Conservation (phyloP, 2,797 vertebrate genomes). For the Heterohyrax brucei region DNA sequence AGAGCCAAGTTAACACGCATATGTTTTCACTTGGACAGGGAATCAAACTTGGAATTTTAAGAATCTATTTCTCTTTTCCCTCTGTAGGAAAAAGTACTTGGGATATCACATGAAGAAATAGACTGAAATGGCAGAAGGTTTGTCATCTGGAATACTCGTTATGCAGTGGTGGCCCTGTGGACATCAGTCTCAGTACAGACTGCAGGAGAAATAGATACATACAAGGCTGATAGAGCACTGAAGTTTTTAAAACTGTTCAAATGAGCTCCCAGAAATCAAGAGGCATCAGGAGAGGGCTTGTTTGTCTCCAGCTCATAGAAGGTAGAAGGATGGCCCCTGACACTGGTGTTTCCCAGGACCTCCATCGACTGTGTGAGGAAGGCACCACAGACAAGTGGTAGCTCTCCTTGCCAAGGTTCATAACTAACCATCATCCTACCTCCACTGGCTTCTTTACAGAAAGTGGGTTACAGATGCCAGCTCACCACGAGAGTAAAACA, state of each 20-base stretch:
- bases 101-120: slow-evolving; percentile 88
- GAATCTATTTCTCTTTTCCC: slow-evolving; percentile 55
- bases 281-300: not conserved
- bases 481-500: slow-evolving; percentile 55
- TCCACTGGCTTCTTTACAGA: not conserved
- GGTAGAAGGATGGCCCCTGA: not conserved
- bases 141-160: not conserved
- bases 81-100: slow-evolving; percentile 91
- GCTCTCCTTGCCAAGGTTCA: not conserved
- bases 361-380: not conserved
- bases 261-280: not conserved
- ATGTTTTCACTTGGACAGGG: slow-evolving; percentile 69
- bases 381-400: not conserved
- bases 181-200: not conserved
- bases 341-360: not conserved
- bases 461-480: not conserved
- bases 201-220: not conserved
- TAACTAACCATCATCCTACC: not conserved
- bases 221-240: not conserved
- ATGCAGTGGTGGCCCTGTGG: not conserved
- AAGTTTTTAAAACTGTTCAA: not conserved
- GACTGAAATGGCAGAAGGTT: slow-evolving; percentile 78
- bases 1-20: slow-evolving; percentile 34
- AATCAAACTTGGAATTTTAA: slow-evolving; percentile 73
- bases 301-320: not conserved